phyloP scores from a whole-genome alignment of 1,140 invertebrate genomes.

The Drosophila suzukii region DNA sequence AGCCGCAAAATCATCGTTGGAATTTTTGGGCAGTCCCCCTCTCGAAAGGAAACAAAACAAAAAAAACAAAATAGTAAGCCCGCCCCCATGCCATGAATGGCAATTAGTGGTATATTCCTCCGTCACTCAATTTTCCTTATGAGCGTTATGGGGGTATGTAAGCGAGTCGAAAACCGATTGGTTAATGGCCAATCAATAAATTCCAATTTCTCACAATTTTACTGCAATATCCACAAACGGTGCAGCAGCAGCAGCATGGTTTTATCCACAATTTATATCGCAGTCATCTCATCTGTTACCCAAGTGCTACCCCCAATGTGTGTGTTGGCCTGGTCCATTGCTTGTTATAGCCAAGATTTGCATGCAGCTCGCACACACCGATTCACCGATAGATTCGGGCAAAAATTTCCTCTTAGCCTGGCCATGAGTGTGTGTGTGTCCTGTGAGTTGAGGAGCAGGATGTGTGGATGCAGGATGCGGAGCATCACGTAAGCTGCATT shows the following conservation, averaged over 20 bases:
- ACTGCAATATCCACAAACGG: slow-evolving; percentile 80
- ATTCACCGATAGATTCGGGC: slow-evolving; percentile 63
- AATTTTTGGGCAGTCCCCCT: not conserved
- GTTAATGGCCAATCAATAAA: slow-evolving; percentile 84
- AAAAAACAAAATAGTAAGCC: not conserved
- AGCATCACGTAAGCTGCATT: slow-evolving; percentile 77
- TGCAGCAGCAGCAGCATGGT: slow-evolving; percentile 54
- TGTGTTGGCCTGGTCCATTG: slow-evolving; percentile 60
- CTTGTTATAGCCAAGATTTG: slow-evolving; percentile 74
- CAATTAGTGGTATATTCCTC: slow-evolving; percentile 32
- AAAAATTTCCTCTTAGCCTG: slow-evolving; percentile 49
- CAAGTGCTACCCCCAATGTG: slow-evolving; percentile 38
- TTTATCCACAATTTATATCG: slow-evolving; percentile 82
- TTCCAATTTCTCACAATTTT: slow-evolving; percentile 83
- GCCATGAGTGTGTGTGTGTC: not conserved
- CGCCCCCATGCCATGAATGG: slow-evolving; percentile 20
- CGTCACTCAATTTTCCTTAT: slow-evolving; percentile 34
- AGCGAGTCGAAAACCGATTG: slow-evolving; percentile 54
- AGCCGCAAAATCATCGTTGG: slow-evolving; percentile 8
- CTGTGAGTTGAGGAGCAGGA: slow-evolving; percentile 32
- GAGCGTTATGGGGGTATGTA: not conserved
- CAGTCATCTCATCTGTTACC: slow-evolving; percentile 79
- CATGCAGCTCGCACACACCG: slow-evolving; percentile 68
- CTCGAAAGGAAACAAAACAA: not conserved
- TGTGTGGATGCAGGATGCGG: not conserved